These are phyloP conservation scores for Pontoporia blainvillei DNA, from an alignment of 2,113 vertebrate species.

Conservation along the genomic window DNA sequence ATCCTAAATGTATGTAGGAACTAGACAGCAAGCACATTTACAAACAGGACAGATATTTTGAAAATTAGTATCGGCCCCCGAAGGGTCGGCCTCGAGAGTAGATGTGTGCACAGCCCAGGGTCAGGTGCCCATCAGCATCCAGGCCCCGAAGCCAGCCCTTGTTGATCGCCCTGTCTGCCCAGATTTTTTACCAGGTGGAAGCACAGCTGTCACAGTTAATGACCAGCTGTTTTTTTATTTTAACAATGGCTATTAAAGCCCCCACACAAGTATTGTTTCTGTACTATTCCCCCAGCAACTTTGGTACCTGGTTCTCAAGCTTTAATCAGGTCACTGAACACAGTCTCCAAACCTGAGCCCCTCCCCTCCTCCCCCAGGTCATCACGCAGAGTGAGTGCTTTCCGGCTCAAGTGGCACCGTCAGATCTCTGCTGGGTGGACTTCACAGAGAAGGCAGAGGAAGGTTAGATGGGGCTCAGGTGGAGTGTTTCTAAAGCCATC, in stretches of 20 bases:
- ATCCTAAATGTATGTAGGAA: neutral
- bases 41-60: neutral
- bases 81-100: no score
- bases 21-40: neutral
- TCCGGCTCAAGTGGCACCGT: neutral
- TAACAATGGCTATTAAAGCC: neutral
- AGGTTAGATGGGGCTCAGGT: neutral
- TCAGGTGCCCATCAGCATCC: neutral
- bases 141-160: neutral
- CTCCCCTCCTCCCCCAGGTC: neutral
- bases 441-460: neutral
- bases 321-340: neutral
- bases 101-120: neutral
- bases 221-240: neutral
- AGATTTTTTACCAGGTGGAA: neutral
- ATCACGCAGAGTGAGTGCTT: neutral
- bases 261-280: neutral
- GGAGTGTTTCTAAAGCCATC: slow-evolving; percentile 43
- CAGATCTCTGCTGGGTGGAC: slow-evolving; percentile 29
- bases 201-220: neutral
- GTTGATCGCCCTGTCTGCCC: neutral
- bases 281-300: neutral
- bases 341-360: neutral
- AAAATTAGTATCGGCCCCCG: neutral
- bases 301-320: neutral